Base-by-base conservation (phyloP, 2,888 invertebrate genomes). In the Sminthurinus aureus region DNA sequence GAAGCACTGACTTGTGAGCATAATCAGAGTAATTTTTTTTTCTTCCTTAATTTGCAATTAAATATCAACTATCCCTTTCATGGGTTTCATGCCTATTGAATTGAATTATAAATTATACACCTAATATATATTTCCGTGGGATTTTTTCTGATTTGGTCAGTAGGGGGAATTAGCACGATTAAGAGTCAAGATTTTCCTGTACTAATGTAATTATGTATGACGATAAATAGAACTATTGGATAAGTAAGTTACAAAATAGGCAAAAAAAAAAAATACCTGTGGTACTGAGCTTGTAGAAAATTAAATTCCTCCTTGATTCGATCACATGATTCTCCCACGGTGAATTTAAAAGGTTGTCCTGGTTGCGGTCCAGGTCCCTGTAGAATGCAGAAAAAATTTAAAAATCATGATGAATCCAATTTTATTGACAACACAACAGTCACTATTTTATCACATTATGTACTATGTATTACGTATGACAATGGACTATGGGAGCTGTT, bases 221-320 rank as follows among this genome's bases (percentile, higher is more conserved):
- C 20, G 4, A 77, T 0, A n/a, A 51, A 58, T 22, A 58, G 0
- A 58, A 66, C 22, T 6, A 38, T 20, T 22, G 20, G 13, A 82
- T 77, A 8, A 51, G 11, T 69, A n/a, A n/a, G 9, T 24, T 71
- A 24, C 22, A 26, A 26, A 15, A 71, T 22, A 26, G 3, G 50
- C 38, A 15, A n/a, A 79, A 76, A 79, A 64, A 82, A 71, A 83
- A 86, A 95, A 95, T 91, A 97, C 97, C 95, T 96, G 92, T 97
- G 97, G 92, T 97, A 97, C 92, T 98, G 97, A 85, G 96, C 96
- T 91, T 98, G 97, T 84, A 98, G 92, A 91, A 96, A 97, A 91
- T 95, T 96, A 91, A 97, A 97, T 91, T 98, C 97, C 91, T 98
- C 97, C 91, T 98, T 98, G 89, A 98, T 97, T 90, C 97, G 93